phyloP scores from a whole-genome alignment of 2,888 invertebrate genomes.

The Orthosia cruda region DNA sequence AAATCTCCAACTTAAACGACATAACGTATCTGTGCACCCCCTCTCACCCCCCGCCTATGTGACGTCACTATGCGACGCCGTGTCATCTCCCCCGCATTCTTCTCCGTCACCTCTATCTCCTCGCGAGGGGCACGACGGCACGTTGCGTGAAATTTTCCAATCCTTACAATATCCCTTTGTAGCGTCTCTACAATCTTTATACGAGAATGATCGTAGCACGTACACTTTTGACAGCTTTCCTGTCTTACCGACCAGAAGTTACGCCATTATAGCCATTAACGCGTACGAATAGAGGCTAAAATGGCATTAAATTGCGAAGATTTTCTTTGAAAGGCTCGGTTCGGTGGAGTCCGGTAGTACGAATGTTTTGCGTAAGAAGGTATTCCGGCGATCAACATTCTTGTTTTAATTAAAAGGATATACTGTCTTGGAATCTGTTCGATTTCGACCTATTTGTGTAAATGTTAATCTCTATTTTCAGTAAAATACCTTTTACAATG shows the following conservation, averaged over 20 bases:
- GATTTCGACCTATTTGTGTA: constrained; percentile 31
- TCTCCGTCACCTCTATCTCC: constrained; percentile 48
- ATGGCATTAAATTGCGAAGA: constrained; percentile 53
- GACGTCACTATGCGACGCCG: constrained; percentile 27
- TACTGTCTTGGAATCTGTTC: constrained; percentile 38
- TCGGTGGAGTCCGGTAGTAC: constrained; percentile 48
- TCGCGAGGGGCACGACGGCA: constrained; percentile 51
- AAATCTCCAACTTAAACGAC: constrained; percentile 55
- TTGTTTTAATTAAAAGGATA: constrained; percentile 57
- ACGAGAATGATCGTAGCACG: constrained; percentile 58
- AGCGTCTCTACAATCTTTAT: constrained; percentile 61
- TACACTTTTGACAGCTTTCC: constrained; percentile 62
- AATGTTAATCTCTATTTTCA: constrained; percentile 16
- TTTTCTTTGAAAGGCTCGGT: constrained; percentile 51
- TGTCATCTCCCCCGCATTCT: constrained; percentile 45
- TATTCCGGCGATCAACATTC: constrained; percentile 53
- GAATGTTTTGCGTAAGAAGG: constrained; percentile 52
- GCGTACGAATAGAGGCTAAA: constrained; percentile 55
- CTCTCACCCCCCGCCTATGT: not conserved
- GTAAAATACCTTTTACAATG: constrained; percentile 17
- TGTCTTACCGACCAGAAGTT: constrained; percentile 64
- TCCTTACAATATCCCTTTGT: constrained; percentile 61
- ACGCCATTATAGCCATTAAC: constrained; percentile 63
- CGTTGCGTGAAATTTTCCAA: constrained; percentile 52
- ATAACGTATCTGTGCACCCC: constrained; percentile 7